Conservation (phyloP, 2,888 invertebrate genomes). For the Platycheirus albimanus region DNA sequence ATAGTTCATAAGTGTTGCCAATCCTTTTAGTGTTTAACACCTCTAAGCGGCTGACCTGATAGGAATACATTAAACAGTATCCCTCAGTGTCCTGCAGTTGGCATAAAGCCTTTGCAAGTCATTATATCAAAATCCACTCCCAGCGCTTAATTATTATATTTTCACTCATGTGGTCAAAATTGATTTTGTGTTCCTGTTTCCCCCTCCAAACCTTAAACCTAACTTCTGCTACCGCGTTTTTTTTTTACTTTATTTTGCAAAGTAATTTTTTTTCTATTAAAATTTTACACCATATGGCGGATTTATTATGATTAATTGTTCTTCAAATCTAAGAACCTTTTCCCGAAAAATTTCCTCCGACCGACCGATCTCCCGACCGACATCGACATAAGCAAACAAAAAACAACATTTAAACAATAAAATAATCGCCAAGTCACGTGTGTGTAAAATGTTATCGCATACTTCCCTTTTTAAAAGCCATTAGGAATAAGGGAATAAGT, state of each 20-base stretch:
- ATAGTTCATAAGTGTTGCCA: no score
- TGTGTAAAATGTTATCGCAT: constrained; percentile 9
- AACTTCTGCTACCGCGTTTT: not conserved
- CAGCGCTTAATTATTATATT: no score
- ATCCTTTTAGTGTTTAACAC: no score
- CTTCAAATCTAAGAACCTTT: constrained; percentile 2
- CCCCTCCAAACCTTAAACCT: no score
- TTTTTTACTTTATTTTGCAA: no score
- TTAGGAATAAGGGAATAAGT: constrained; percentile 7
- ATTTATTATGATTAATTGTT: constrained; percentile 53
- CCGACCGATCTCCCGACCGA: not conserved
- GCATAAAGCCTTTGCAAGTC: no score
- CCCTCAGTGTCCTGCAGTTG: no score
- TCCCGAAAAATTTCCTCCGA: not conserved
- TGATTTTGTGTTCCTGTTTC: no score
- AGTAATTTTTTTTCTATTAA: not conserved
- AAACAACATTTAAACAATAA: constrained; percentile 46
- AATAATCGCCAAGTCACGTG: constrained; percentile 58
- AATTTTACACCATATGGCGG: constrained; percentile 30
- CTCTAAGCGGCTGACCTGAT: no score
- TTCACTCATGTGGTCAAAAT: no score
- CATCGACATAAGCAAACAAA: constrained; percentile 21
- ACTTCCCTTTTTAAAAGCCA: constrained; percentile 13
- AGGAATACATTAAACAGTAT: no score
- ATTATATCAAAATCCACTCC: no score